These are phyloP conservation scores for Gymnocypris eckloni DNA, from an alignment of 2,797 vertebrate genomes.

Conservation along the genomic window DNA sequence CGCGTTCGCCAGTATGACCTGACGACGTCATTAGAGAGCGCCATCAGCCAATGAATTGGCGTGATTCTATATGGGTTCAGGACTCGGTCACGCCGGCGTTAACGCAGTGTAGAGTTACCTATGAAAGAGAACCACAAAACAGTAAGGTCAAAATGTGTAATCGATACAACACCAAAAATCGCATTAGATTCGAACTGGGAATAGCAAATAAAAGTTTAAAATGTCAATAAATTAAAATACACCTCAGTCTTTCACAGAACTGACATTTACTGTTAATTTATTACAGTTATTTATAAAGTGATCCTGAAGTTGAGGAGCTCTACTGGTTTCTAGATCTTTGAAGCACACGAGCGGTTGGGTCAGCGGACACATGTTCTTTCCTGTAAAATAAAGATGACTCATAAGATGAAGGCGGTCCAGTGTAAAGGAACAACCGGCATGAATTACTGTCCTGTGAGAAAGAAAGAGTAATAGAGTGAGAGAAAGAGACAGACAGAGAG, in stretches of 20 bases:
- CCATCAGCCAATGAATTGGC: too few species aligned
- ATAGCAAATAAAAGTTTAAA: background rate
- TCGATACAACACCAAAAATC: background rate
- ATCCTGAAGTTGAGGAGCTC: background rate
- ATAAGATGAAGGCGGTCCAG: slow-evolving; percentile 60
- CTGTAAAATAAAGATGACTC: slow-evolving; percentile 63
- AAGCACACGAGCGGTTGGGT: slow-evolving; percentile 27
- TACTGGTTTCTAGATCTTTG: slow-evolving; percentile 34
- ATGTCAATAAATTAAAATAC: background rate
- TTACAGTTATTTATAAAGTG: background rate
- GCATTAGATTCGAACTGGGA: background rate
- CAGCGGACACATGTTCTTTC: slow-evolving; percentile 54
- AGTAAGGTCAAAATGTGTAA: background rate
- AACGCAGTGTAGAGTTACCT: too few species aligned
- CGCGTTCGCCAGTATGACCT: too few species aligned
- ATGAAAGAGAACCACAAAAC: too few species aligned
- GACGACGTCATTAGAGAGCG: too few species aligned
- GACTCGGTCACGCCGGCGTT: too few species aligned
- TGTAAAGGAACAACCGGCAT: slow-evolving; percentile 61
- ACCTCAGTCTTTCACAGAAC: background rate
- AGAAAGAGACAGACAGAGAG: slow-evolving; percentile 49
- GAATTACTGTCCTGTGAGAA: slow-evolving; percentile 48
- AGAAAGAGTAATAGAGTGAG: slow-evolving; percentile 32
- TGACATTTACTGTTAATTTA: background rate
- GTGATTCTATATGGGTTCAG: too few species aligned